Percentiles rank a stretch among this genome's conserved stretches.
These are phyloP conservation scores for Caenorhabditis brenneri DNA, from an alignment of 1,140 invertebrate genomes.

Conservation along the genomic window DNA sequence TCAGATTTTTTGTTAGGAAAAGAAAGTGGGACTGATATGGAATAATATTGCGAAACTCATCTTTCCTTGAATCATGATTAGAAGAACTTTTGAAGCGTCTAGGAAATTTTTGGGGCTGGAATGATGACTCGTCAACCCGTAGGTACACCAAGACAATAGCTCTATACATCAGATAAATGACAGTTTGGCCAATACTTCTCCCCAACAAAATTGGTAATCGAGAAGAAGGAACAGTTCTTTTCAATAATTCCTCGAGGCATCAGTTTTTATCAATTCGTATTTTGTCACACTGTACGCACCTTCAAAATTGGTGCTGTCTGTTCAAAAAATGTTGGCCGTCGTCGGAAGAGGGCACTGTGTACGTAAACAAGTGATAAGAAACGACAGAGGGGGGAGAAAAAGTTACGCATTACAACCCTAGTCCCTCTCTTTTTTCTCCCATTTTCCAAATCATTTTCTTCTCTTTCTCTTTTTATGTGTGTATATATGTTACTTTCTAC, in stretches of 20 bases:
- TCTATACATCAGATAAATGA: no score
- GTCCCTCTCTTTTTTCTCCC: not conserved
- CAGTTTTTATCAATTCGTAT: not conserved
- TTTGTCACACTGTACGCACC: not conserved
- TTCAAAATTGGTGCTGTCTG: not conserved
- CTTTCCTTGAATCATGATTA: not conserved
- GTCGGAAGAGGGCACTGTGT: not conserved
- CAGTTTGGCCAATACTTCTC: no score
- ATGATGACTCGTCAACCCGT: no score
- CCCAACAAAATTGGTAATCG: no score
- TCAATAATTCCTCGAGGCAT: not conserved
- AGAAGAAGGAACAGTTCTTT: not conserved
- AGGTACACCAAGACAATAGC: no score
- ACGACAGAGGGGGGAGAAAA: not conserved
- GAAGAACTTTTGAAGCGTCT: not conserved
- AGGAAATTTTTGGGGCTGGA: not conserved
- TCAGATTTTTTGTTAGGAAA: not conserved
- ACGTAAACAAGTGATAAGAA: constrained; percentile 38
- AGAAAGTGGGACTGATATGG: not conserved
- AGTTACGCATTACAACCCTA: constrained; percentile 11
- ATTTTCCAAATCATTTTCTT: no score
- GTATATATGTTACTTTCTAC: not conserved
- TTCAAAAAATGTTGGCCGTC: constrained; percentile 25
- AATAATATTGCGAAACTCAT: not conserved
- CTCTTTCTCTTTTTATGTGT: no score